Evolutionary conservation across 2,888 invertebrate genomes (phyloP).

Genomic region (Melanargia galathea): DNA sequence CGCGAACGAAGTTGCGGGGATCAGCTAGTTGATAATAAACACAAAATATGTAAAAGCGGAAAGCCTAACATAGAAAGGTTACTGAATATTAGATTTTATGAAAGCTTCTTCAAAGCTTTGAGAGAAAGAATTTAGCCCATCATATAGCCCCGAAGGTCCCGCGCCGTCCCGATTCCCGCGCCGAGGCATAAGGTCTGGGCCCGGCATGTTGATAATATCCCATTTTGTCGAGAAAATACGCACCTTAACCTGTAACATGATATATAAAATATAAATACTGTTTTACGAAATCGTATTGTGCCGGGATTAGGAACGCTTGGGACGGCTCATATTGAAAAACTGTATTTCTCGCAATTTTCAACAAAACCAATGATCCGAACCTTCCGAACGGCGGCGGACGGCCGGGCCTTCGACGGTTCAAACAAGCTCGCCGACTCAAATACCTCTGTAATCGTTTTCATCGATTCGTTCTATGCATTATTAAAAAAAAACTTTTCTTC

Average conservation of each 20-base stretch:
- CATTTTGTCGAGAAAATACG: neutral
- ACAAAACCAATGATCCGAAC: neutral
- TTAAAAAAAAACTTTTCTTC: too few species aligned
- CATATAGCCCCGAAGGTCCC: neutral
- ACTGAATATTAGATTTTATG: constrained; percentile 6
- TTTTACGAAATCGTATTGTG: neutral
- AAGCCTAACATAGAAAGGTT: neutral
- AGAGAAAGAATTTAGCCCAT: neutral
- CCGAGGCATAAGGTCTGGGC: neutral
- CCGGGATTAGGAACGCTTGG: neutral
- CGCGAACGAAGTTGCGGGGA: too few species aligned
- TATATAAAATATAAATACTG: neutral
- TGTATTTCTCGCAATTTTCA: neutral
- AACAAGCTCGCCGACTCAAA: too few species aligned
- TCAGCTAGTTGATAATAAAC: too few species aligned
- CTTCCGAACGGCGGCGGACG: too few species aligned
- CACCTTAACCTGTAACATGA: neutral
- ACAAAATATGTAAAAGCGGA: neutral
- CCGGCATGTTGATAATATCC: too few species aligned
- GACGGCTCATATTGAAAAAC: neutral
- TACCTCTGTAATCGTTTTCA: too few species aligned
- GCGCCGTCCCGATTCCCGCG: neutral
- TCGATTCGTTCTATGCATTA: too few species aligned
- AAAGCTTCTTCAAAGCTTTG: neutral
- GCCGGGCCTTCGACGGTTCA: too few species aligned